Conservation (phyloP, 2,797 vertebrate species). For the Dallia pectoralis region DNA sequence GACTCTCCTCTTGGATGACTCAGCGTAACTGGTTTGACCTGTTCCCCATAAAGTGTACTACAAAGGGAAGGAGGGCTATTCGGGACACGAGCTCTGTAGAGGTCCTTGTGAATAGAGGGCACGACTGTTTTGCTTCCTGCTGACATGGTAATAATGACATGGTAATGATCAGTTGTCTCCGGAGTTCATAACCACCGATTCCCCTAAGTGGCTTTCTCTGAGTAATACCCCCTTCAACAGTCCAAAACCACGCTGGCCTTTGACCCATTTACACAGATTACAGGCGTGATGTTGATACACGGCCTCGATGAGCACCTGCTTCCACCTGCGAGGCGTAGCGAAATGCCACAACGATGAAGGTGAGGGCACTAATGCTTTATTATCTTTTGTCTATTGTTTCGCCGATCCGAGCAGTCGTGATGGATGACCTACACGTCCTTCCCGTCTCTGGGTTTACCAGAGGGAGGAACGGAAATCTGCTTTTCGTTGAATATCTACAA, state of each 20-base stretch:
- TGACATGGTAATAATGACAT: slow-evolving; percentile 46
- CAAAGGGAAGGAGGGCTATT: not conserved
- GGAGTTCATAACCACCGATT: slow-evolving; percentile 29
- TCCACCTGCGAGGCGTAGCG: slow-evolving; percentile 48
- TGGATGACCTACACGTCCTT: slow-evolving; percentile 44
- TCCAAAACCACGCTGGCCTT: slow-evolving; percentile 52
- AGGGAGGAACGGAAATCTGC: slow-evolving; percentile 7
- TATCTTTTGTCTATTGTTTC: slow-evolving; percentile 53
- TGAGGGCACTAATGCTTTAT: slow-evolving; percentile 57
- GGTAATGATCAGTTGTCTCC: slow-evolving; percentile 48
- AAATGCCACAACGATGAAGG: slow-evolving; percentile 68
- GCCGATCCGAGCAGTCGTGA: slow-evolving; percentile 57
- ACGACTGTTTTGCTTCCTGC: slow-evolving; percentile 48
- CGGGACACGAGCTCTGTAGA: not conserved
- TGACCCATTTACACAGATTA: slow-evolving; percentile 69
- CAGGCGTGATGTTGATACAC: slow-evolving; percentile 63
- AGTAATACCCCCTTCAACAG: slow-evolving; percentile 50
- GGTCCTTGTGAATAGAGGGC: slow-evolving; percentile 35
- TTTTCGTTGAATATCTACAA: not conserved
- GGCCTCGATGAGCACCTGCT: slow-evolving; percentile 37
- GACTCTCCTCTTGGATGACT: slow-evolving; percentile 33
- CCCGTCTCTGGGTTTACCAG: slow-evolving; percentile 45
- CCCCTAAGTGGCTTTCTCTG: slow-evolving; percentile 36
- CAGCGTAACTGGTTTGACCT: slow-evolving; percentile 1
- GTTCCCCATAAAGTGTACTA: not conserved